phyloP scores from a whole-genome alignment of 1,140 invertebrate species.

The Hyposmocoma kahamanoa region DNA sequence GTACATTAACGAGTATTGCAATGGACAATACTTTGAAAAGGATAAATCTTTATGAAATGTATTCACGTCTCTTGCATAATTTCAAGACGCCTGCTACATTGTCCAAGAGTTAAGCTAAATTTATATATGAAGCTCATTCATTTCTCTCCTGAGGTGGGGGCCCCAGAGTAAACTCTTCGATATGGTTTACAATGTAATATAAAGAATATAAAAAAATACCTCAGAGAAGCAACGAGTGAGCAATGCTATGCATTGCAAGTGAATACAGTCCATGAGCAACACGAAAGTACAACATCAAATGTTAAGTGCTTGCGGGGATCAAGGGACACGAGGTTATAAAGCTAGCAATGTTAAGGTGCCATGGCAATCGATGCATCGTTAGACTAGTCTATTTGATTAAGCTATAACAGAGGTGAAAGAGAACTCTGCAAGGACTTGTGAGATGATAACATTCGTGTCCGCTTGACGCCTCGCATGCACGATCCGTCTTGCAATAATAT shows the following conservation, averaged over 20 bases:
- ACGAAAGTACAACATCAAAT: conserved; percentile 51
- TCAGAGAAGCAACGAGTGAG: too few relatives aligned
- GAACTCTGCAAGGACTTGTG: conserved; percentile 20
- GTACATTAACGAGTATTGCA: conserved; percentile 13
- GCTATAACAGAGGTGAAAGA: conserved; percentile 15
- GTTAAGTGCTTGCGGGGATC: conserved; percentile 60
- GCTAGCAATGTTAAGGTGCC: conserved; percentile 46
- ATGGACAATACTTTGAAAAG: conserved; percentile 38
- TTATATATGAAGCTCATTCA: too few relatives aligned
- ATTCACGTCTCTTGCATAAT: conserved; percentile 20
- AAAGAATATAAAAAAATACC: too few relatives aligned
- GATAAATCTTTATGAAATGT: conserved; percentile 27
- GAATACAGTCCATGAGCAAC: conserved; percentile 42
- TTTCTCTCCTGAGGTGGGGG: too few relatives aligned
- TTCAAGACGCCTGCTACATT: too few relatives aligned
- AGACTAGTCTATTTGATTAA: conserved; percentile 29
- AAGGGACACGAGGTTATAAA: conserved; percentile 64
- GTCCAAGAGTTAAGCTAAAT: too few relatives aligned
- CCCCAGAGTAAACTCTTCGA: too few relatives aligned
- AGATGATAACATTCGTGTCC: conserved; percentile 57
- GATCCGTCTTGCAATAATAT: conserved; percentile 36
- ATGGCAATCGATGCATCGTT: conserved; percentile 43
- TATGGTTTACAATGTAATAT: too few relatives aligned
- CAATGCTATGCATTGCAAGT: neutral
- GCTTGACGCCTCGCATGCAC: conserved; percentile 57